Conservation (phyloP, 2,113 vertebrate genomes). For the Cyanistes caeruleus region DNA sequence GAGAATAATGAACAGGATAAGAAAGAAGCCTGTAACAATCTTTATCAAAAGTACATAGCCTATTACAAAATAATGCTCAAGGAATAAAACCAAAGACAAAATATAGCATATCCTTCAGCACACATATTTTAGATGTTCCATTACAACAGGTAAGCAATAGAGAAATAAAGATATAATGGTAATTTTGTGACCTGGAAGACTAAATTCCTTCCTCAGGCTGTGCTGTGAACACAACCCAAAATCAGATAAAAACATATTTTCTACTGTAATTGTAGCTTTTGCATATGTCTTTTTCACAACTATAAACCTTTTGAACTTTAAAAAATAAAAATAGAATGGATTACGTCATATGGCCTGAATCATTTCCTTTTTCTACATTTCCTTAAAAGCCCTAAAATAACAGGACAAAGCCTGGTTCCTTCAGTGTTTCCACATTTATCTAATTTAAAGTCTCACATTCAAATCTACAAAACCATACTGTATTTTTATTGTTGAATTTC, state of each 20-base stretch:
- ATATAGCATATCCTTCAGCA: background rate
- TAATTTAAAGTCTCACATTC: background rate
- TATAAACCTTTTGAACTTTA: constrained; percentile 47
- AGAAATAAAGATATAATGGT: background rate
- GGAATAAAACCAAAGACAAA: background rate
- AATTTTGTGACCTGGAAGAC: background rate
- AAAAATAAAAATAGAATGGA: constrained; percentile 79
- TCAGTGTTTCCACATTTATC: background rate
- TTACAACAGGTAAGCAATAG: background rate
- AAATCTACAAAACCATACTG: background rate
- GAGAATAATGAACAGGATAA: background rate
- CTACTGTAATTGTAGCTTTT: constrained; percentile 21
- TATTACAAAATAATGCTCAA: background rate
- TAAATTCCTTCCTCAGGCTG: background rate
- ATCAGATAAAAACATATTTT: background rate
- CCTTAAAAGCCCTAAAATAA: constrained; percentile 73
- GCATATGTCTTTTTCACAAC: constrained; percentile 70
- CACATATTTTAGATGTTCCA: background rate
- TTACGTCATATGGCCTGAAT: constrained; percentile 61
- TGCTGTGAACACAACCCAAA: background rate
- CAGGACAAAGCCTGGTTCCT: constrained; percentile 61
- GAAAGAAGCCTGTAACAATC: background rate
- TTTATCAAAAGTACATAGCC: background rate
- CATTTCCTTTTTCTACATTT: constrained; percentile 77
- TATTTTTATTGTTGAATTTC: background rate